These are phyloP conservation scores for Vicugna pacos DNA, from an alignment of 2,113 vertebrate genomes.

Conservation along the genomic window DNA sequence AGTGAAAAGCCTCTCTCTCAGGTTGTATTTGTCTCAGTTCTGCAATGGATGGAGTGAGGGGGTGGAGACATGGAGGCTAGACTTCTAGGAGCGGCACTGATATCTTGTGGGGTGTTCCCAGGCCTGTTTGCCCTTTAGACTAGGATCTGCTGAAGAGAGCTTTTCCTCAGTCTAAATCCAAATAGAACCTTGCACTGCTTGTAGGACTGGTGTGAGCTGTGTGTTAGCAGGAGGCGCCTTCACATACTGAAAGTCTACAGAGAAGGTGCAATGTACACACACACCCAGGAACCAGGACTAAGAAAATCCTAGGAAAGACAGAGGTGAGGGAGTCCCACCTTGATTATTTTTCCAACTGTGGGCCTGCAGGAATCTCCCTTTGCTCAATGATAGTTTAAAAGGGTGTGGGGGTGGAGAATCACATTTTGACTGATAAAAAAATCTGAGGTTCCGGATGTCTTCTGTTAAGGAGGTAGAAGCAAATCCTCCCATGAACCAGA, in stretches of 20 bases:
- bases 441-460: neutral
- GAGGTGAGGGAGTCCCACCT: neutral
- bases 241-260: neutral
- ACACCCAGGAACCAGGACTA: neutral
- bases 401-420: accelerated
- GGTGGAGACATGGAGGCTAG: accelerated
- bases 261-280: neutral
- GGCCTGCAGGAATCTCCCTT: neutral
- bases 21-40: neutral
- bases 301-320: neutral
- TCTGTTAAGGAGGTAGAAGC: neutral
- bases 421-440: neutral
- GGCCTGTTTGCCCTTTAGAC: neutral
- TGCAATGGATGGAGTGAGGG: neutral
- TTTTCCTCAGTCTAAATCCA: neutral
- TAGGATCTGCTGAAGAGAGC: neutral
- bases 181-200: neutral
- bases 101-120: neutral
- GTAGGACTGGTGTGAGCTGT: neutral
- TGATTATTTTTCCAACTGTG: neutral
- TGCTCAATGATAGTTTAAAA: neutral
- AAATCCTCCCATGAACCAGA: neutral
- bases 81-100: neutral
- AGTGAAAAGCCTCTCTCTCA: neutral
- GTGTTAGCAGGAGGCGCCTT: neutral